Base-by-base conservation (phyloP, 2,888 invertebrate species). In the Frankliniella fusca region DNA sequence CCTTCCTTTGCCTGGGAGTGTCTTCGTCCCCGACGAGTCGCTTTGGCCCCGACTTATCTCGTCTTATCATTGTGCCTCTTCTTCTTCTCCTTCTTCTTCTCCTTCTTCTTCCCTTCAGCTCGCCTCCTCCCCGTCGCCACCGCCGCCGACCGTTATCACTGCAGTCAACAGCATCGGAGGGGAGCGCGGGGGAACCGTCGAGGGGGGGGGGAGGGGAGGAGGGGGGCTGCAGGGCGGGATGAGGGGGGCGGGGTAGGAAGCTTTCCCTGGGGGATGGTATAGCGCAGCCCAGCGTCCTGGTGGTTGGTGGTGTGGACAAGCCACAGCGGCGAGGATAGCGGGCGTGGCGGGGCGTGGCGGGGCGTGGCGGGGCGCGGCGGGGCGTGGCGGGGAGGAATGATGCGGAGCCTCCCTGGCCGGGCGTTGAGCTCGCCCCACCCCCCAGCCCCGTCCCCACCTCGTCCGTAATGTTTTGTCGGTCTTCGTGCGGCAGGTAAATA, bases 91-190 rank as follows among this genome's bases (percentile, higher is more conserved):
- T 54, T 10, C 61, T 61, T 61, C 61, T 61, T 15, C 61, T 61
- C n/a, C 61, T 61, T 54, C 54, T 18, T 54, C 54, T 18, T 54
- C 54, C 54, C 18, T 18, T 18, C 18, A 12, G 15, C 18, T 23
- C 70, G 11, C 70, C 70, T 70, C 70, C 70, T 23, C 70, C 70
- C 12, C 70, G 0, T 76, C 23, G 11, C 18, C 61, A 7, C n/a
- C 61, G 7, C n/a, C 61, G 20, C 20, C 61, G n/a, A n/a, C 70
- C 10, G 12, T 76, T 76, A 76, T 76, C 70, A 76, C 23, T 27
- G 70, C 12, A 76, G 70, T 76, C 70, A 76, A 76, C 70, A 76
- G 70, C 70, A 76, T 11, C 23, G 70, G 70, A 23, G 11, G 70
- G 23, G 23, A 23, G 5, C 9, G 23, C 8, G 70, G 23, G 23